Evolutionary conservation across 1,140 invertebrate species (phyloP).

Genomic region (Drosophila nikananu): DNA sequence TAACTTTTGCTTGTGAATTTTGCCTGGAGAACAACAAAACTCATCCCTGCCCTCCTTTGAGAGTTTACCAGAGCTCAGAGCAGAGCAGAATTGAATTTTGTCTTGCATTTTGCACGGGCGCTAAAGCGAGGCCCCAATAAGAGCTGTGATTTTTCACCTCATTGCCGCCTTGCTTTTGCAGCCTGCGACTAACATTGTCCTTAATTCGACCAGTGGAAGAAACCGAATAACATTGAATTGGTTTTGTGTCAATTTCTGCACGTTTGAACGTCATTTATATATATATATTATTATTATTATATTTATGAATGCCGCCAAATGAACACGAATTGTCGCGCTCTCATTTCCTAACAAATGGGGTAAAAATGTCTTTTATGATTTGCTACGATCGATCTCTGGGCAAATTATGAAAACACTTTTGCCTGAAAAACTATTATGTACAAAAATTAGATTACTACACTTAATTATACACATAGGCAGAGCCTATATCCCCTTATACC

Average conservation of each 20-base stretch:
- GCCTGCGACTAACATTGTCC: constrained; percentile 25
- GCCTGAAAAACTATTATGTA: constrained; percentile 71
- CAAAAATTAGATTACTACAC: constrained; percentile 63
- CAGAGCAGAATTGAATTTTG: constrained; percentile 59
- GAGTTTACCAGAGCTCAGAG: constrained; percentile 1
- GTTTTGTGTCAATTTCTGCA: constrained; percentile 56
- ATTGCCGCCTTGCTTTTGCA: constrained; percentile 46
- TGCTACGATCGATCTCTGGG: constrained; percentile 66
- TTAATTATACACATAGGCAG: constrained; percentile 67
- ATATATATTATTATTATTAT: neutral
- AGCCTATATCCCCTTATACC: constrained; percentile 56
- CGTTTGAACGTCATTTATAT: constrained; percentile 41
- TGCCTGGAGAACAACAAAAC: constrained; percentile 39
- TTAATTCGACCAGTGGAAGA: constrained; percentile 68
- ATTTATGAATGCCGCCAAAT: constrained; percentile 28
- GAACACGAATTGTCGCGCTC: constrained; percentile 46
- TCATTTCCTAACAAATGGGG: constrained; percentile 40
- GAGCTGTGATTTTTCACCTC: constrained; percentile 14
- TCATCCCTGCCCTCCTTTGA: constrained; percentile 35
- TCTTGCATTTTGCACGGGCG: constrained; percentile 8
- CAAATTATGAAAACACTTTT: constrained; percentile 66
- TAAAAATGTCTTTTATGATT: constrained; percentile 60
- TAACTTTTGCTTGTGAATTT: constrained; percentile 51
- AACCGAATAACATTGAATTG: constrained; percentile 25
- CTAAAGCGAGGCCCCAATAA: constrained; percentile 29